A percentile compares a stretch with the other conserved stretches of the same genome.
Evolutionary conservation across 2,113 vertebrate species (phyloP).

Genomic region (Crotalus helleri): DNA sequence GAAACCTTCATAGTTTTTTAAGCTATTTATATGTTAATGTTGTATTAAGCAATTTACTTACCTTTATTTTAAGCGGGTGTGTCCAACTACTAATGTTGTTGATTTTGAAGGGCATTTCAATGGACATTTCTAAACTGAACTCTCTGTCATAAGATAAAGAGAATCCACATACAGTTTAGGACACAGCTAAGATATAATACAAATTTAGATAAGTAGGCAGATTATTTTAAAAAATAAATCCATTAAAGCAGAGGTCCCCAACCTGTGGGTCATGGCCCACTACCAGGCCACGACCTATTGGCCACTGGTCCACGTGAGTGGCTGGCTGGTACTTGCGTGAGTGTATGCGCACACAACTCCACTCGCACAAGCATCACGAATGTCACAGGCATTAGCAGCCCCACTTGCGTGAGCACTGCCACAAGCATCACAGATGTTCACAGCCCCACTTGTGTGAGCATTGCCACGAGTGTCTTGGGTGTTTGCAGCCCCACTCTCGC

Average conservation of each 20-base stretch:
- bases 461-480: no score
- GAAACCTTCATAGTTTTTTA: neutral
- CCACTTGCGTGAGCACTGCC: no score
- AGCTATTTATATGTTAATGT: neutral
- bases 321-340: no score
- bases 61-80: slow-evolving; percentile 78
- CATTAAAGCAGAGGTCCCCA: neutral
- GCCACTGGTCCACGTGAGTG: no score
- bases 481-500: no score
- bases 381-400: no score
- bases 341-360: no score
- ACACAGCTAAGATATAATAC: neutral
- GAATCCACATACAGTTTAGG: neutral
- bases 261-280: no score
- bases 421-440: no score
- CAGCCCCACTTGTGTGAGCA: no score
- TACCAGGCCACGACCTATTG: no score
- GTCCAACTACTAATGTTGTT: slow-evolving; percentile 66
- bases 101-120: slow-evolving; percentile 81
- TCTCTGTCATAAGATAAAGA: slow-evolving; percentile 52
- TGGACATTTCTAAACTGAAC: slow-evolving; percentile 76
- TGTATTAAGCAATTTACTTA: slow-evolving; percentile 50
- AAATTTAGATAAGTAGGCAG: neutral
- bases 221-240: neutral
- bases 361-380: no score